A percentile compares a stretch with the other conserved stretches of the same genome.
phyloP scores from a whole-genome alignment of 2,888 invertebrate genomes.

The Drosophila falleni region DNA sequence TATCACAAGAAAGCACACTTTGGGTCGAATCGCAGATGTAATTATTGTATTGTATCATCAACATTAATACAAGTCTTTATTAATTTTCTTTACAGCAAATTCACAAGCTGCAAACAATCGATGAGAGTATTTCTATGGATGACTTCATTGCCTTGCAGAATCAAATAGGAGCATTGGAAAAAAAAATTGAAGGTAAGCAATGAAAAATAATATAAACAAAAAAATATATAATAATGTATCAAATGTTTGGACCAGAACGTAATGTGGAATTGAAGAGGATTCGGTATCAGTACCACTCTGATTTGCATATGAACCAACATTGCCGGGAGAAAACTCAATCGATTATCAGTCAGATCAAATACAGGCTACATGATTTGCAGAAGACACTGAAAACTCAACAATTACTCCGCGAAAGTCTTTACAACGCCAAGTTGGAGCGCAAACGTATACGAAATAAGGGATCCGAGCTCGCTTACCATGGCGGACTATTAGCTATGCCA shows the following conservation, averaged over 20 bases:
- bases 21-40: conserved; percentile 68
- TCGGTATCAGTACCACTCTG: conserved; percentile 65
- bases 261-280: conserved; percentile 74
- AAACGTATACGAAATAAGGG: conserved; percentile 58
- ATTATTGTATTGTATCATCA: neutral
- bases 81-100: conserved; percentile 65
- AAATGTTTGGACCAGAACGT: conserved; percentile 68
- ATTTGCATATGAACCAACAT: conserved; percentile 78
- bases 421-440: conserved; percentile 70
- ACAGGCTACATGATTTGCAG: conserved; percentile 17
- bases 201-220: too few species aligned
- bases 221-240: too few species aligned
- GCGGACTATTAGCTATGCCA: conserved; percentile 81
- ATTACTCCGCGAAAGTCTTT: conserved; percentile 58
- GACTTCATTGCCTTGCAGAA: conserved; percentile 79
- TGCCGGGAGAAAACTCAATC: conserved; percentile 76
- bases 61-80: too few species aligned
- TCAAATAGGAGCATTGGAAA: conserved; percentile 73
- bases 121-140: conserved; percentile 71
- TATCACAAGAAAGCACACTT: conserved; percentile 71
- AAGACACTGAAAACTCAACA: conserved; percentile 18
- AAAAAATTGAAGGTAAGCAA: conserved; percentile 83
- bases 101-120: conserved; percentile 72
- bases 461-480: conserved; percentile 65
- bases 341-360: conserved; percentile 37